These are phyloP conservation scores for Seira musarum DNA, from an alignment of 2,888 invertebrate genomes.

Conservation along the genomic window DNA sequence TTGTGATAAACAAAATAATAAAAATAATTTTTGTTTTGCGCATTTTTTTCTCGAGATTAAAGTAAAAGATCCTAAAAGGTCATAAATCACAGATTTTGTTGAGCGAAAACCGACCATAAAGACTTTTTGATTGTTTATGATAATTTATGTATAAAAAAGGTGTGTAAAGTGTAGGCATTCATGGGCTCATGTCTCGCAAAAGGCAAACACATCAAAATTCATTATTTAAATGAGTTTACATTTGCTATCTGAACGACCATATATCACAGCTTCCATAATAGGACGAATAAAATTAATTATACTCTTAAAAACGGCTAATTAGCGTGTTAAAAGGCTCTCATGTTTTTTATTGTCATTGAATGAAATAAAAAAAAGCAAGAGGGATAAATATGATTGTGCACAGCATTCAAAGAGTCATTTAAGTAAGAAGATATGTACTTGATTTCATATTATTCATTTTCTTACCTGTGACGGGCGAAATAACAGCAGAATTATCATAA, in stretches of 20 bases:
- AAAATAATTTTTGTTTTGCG: neutral
- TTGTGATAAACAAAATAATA: neutral
- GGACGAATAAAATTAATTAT: conserved; percentile 8
- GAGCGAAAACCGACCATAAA: neutral
- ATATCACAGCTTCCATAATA: conserved; percentile 16
- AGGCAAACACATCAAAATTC: conserved; percentile 13
- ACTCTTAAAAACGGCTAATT: conserved; percentile 30
- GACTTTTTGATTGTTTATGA: conserved; percentile 13
- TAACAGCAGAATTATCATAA: conserved; percentile 60
- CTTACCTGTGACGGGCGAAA: conserved; percentile 62
- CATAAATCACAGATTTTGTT: conserved; percentile 4
- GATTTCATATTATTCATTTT: neutral
- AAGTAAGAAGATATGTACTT: neutral
- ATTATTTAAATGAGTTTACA: conserved; percentile 17
- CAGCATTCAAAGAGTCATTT: neutral
- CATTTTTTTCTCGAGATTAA: neutral
- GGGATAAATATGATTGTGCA: too few relatives aligned
- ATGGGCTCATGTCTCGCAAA: neutral
- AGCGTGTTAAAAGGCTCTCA: conserved; percentile 21
- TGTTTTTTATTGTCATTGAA: neutral
- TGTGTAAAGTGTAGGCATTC: conserved; percentile 11
- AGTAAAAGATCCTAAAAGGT: neutral
- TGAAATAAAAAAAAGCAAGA: too few relatives aligned
- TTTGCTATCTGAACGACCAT: neutral
- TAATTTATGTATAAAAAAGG: conserved; percentile 15